These are phyloP conservation scores for Cyclura pinguis DNA, from an alignment of 2,797 vertebrate genomes.

Conservation along the genomic window DNA sequence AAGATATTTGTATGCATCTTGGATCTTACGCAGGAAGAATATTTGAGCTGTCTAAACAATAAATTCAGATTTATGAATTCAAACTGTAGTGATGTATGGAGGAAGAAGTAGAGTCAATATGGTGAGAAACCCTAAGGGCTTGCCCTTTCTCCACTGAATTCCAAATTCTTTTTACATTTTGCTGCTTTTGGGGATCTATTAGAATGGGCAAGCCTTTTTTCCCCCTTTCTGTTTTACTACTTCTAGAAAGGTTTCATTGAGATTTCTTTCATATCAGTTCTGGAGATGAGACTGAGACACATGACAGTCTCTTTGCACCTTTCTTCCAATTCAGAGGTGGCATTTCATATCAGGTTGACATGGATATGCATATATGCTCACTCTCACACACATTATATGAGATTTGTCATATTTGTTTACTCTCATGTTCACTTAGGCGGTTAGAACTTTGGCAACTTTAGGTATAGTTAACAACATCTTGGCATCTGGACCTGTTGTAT, in stretches of 20 bases:
- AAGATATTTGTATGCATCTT: not conserved
- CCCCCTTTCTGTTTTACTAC: too few relatives aligned
- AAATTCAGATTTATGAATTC: not conserved
- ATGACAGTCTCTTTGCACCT: not conserved
- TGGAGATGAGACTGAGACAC: not conserved
- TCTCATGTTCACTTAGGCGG: not conserved
- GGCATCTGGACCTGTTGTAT: not conserved
- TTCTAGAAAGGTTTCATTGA: not conserved
- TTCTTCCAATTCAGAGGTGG: not conserved
- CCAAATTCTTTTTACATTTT: not conserved
- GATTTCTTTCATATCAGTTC: not conserved
- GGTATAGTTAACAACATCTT: not conserved
- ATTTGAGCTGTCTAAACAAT: not conserved
- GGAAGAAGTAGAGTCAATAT: not conserved
- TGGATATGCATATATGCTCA: not conserved
- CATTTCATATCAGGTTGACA: not conserved
- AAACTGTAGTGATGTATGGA: not conserved
- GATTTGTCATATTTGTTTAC: not conserved
- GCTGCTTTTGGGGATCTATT: not conserved
- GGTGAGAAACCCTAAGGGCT: not conserved
- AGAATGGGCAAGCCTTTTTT: not conserved
- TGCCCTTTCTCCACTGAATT: not conserved
- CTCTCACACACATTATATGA: not conserved
- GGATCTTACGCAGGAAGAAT: not conserved
- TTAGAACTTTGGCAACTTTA: not conserved